phyloP scores from a whole-genome alignment of 2,888 invertebrate species.

The Thymelicus sylvestris region DNA sequence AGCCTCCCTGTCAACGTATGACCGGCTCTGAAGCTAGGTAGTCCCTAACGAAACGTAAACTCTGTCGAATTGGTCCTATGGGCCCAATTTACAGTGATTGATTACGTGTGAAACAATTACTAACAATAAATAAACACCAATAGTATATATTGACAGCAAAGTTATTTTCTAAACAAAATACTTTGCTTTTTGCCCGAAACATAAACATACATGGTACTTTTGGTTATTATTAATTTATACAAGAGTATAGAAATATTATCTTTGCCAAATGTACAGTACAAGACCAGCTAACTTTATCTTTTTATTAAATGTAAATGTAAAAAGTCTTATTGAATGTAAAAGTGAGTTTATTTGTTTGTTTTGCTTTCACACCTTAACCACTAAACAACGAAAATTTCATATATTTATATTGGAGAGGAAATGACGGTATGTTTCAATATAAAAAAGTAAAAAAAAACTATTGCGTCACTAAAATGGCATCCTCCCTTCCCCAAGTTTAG shows the following conservation, averaged over 20 bases:
- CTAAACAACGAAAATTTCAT: no score
- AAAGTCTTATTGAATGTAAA: no score
- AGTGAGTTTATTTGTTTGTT: no score
- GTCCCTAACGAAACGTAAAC: constrained; percentile 6
- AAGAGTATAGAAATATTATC: background rate
- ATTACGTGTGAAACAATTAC: constrained; percentile 17
- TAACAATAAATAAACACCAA: constrained; percentile 9
- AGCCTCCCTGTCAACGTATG: constrained; percentile 2
- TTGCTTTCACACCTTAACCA: no score
- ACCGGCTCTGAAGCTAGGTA: background rate
- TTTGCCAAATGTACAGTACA: no score
- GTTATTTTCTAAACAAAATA: background rate
- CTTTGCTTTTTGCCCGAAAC: background rate
- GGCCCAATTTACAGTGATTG: constrained; percentile 18
- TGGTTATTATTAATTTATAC: background rate
- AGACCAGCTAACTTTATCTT: no score
- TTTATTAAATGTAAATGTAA: no score
- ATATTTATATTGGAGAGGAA: no score
- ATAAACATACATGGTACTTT: background rate
- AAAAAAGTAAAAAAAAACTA: no score
- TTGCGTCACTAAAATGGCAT: no score
- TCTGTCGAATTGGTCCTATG: constrained; percentile 3
- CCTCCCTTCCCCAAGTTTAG: no score
- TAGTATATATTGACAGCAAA: background rate
- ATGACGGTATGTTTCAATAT: no score